Conservation (phyloP, 2,888 invertebrate species). For the Margaritifera margaritifera region DNA sequence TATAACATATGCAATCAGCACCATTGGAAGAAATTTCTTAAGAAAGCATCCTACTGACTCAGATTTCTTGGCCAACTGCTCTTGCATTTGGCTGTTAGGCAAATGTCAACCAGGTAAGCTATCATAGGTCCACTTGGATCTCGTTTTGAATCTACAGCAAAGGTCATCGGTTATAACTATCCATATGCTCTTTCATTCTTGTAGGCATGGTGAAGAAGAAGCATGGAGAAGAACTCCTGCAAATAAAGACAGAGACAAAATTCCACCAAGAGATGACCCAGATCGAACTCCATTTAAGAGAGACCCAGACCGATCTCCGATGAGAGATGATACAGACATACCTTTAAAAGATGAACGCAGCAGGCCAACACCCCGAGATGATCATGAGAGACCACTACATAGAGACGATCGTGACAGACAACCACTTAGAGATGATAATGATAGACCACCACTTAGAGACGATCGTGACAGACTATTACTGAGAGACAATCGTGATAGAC, state of each 20-base stretch:
- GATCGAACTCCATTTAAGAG: constrained; percentile 21
- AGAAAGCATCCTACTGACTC: too few species aligned
- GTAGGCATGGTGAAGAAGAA: not conserved
- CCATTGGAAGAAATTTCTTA: too few species aligned
- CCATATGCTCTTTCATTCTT: not conserved
- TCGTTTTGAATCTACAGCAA: too few species aligned
- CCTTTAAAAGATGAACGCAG: constrained; percentile 7
- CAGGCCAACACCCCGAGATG: constrained; percentile 16
- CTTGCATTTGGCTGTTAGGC: too few species aligned
- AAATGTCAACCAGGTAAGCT: too few species aligned
- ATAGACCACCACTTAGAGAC: constrained; percentile 20
- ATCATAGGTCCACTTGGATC: too few species aligned
- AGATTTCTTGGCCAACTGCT: too few species aligned
- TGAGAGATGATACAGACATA: constrained; percentile 15
- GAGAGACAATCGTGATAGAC: constrained; percentile 28
- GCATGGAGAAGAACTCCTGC: constrained; percentile 15
- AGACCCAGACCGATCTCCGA: constrained; percentile 6
- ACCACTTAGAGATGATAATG: constrained; percentile 28
- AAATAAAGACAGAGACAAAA: constrained; percentile 20
- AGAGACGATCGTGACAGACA: constrained; percentile 12
- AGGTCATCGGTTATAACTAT: too few species aligned
- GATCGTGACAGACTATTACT: constrained; percentile 31
- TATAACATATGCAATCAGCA: too few species aligned
- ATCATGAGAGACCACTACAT: constrained; percentile 23
- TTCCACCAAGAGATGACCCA: constrained; percentile 8